phyloP scores from a whole-genome alignment of 2,888 invertebrate genomes.

The Onthophagus sagittarius region DNA sequence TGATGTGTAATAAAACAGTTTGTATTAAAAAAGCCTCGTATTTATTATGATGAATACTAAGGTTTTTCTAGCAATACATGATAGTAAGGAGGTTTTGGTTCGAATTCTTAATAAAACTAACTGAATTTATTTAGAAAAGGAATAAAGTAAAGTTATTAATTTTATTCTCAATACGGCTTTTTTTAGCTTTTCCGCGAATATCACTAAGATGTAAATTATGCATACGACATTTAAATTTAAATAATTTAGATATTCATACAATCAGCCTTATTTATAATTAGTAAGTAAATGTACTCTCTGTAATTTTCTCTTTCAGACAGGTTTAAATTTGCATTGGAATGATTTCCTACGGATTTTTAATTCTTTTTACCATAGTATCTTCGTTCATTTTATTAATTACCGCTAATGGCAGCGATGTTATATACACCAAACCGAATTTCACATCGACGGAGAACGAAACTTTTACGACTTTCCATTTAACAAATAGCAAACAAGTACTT shows the following conservation, averaged over 20 bases:
- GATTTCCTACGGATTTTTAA: neutral
- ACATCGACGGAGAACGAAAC: neutral
- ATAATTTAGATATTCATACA: no score
- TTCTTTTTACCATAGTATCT: neutral
- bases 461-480: neutral
- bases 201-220: no score
- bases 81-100: neutral
- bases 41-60: neutral
- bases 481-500: neutral
- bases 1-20: neutral
- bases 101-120: neutral
- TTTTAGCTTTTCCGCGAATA: no score
- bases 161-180: no score
- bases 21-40: neutral
- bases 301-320: no score
- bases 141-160: neutral
- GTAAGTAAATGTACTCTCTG: no score
- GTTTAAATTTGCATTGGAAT: neutral
- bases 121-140: neutral
- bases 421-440: neutral
- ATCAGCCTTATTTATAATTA: no score
- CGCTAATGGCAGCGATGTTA: neutral
- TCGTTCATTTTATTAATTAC: neutral
- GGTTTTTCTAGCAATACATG: neutral
- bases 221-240: no score